Evolutionary conservation across 2,113 vertebrate species (phyloP).

Genomic region (Apeltes quadracus): DNA sequence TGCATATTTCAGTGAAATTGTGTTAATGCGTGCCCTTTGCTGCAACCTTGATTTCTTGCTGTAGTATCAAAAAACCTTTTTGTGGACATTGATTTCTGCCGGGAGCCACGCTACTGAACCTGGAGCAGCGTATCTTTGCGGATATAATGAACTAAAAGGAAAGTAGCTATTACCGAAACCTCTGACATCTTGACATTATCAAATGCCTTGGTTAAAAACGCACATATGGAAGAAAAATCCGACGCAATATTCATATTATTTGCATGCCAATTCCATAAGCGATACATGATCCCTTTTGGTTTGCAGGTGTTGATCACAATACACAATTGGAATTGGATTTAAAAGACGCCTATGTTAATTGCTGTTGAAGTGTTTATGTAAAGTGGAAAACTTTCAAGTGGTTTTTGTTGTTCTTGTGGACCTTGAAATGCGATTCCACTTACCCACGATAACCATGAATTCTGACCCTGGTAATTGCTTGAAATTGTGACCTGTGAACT

Average conservation of each 20-base stretch:
- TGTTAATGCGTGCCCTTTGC: constrained; percentile 76
- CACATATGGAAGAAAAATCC: constrained; percentile 62
- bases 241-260: constrained; percentile 58
- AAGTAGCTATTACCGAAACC: constrained; percentile 72
- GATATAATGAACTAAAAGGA: constrained; percentile 75
- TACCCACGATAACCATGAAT: constrained; percentile 62
- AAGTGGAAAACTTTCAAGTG: constrained; percentile 34
- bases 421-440: constrained; percentile 63
- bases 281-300: constrained; percentile 20
- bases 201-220: constrained; percentile 72
- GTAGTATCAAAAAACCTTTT: constrained; percentile 73
- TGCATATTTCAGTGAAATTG: constrained; percentile 72
- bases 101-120: constrained; percentile 66
- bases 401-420: constrained; percentile 14
- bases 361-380: constrained; percentile 35
- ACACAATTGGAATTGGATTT: constrained; percentile 46
- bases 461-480: constrained; percentile 72
- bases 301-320: constrained; percentile 32
- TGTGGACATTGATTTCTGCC: constrained; percentile 81
- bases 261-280: constrained; percentile 68
- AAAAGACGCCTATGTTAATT: constrained; percentile 11
- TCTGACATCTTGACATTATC: constrained; percentile 79
- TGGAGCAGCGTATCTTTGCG: constrained; percentile 62
- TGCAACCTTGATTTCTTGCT: constrained; percentile 77
- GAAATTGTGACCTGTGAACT: constrained; percentile 71